Evolutionary conservation across 1,140 invertebrate genomes (phyloP).

Genomic region (Drosophila orosa): DNA sequence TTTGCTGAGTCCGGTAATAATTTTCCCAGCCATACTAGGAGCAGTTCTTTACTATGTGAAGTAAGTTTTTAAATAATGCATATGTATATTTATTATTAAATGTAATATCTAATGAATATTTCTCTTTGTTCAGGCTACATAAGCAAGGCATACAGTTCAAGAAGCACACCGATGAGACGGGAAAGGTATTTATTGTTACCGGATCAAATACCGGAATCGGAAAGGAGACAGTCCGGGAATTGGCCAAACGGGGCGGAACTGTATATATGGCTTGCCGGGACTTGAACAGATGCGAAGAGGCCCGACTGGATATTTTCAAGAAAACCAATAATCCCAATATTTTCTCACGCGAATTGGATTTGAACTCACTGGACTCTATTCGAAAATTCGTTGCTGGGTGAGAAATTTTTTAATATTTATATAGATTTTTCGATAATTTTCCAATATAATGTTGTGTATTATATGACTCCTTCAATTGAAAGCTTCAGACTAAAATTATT

Average conservation of each 20-base stretch:
- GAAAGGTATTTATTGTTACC: slow-evolving; percentile 93
- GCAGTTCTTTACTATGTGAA: slow-evolving; percentile 10
- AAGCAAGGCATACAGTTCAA: slow-evolving; percentile 85
- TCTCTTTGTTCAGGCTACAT: slow-evolving; percentile 84
- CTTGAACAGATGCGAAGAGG: slow-evolving; percentile 88
- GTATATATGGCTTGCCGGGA: slow-evolving; percentile 94
- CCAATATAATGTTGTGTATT: too few species aligned
- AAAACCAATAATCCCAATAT: slow-evolving; percentile 91
- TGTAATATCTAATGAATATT: not conserved
- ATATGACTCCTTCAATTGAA: too few species aligned
- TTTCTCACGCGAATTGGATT: slow-evolving; percentile 92
- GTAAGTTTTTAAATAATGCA: not conserved
- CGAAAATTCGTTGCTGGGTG: slow-evolving; percentile 88
- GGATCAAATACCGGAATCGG: slow-evolving; percentile 95
- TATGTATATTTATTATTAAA: not conserved
- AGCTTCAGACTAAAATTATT: too few species aligned
- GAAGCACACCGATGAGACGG: slow-evolving; percentile 85
- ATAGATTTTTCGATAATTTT: too few species aligned
- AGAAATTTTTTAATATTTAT: slow-evolving; percentile 20
- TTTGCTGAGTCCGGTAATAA: slow-evolving; percentile 3
- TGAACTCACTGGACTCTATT: slow-evolving; percentile 91
- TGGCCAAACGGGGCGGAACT: slow-evolving; percentile 90
- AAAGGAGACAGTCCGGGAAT: slow-evolving; percentile 90
- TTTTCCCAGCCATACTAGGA: slow-evolving; percentile 12
- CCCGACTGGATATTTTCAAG: slow-evolving; percentile 90